Conservation (phyloP, 2,797 vertebrate genomes). For the Melanotaenia pygmaea region DNA sequence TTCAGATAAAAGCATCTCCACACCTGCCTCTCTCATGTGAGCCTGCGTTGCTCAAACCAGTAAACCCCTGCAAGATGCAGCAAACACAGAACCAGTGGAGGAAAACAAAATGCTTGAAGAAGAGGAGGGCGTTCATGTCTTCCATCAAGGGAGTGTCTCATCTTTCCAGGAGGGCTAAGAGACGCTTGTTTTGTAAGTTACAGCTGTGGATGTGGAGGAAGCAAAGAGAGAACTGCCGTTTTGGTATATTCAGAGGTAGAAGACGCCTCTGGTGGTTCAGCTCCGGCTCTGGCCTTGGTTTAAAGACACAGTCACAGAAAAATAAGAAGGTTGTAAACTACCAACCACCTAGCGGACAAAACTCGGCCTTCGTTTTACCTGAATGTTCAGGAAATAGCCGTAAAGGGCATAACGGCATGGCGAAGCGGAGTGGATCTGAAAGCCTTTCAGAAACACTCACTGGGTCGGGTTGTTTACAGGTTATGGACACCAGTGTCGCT, state of each 20-base stretch:
- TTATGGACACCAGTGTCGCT: neutral
- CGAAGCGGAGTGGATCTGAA: neutral
- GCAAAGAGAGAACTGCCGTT: slow-evolving; percentile 39
- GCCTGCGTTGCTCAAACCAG: neutral
- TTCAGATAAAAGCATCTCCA: slow-evolving; percentile 7
- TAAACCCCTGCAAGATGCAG: slow-evolving; percentile 41
- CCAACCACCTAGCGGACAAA: neutral
- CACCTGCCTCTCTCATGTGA: slow-evolving; percentile 19
- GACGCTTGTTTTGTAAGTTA: slow-evolving; percentile 58
- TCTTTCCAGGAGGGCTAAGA: slow-evolving; percentile 53
- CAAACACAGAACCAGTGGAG: slow-evolving; percentile 17
- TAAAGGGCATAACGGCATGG: slow-evolving; percentile 1
- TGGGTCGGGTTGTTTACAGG: neutral
- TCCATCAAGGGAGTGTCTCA: slow-evolving; percentile 54
- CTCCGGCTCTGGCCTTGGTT: neutral
- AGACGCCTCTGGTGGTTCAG: slow-evolving; percentile 1
- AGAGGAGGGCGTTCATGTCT: slow-evolving; percentile 32
- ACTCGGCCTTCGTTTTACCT: slow-evolving; percentile 8
- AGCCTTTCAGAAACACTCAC: neutral
- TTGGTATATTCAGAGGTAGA: slow-evolving; percentile 36
- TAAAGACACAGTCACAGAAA: slow-evolving; percentile 19
- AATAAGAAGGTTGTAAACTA: neutral
- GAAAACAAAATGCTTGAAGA: slow-evolving; percentile 36
- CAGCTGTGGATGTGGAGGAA: slow-evolving; percentile 76
- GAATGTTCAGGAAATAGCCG: slow-evolving; percentile 7